These are phyloP conservation scores for Crotalus horridus DNA, from an alignment of 2,113 vertebrate genomes.

Conservation along the genomic window DNA sequence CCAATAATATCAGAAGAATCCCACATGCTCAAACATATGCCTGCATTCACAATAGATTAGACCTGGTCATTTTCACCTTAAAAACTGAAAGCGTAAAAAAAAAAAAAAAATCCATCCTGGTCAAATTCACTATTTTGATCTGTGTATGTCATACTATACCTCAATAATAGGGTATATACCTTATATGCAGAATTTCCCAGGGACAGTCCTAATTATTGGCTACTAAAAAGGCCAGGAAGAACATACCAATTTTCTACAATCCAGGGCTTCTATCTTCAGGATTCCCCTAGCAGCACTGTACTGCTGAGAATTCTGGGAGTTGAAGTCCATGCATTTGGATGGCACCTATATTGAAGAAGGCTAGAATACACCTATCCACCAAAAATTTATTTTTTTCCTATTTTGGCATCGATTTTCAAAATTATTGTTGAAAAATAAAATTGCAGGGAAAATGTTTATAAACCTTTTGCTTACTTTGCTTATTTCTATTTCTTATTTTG, in stretches of 20 bases:
- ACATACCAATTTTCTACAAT: background rate
- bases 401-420: background rate
- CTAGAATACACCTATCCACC: background rate
- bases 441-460: background rate
- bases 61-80: background rate
- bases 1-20: constrained; percentile 2
- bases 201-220: background rate
- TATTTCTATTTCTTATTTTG: background rate
- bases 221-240: background rate
- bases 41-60: background rate
- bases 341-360: background rate
- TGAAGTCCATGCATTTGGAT: background rate
- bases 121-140: background rate
- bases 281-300: background rate
- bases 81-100: background rate
- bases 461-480: background rate
- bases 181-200: background rate
- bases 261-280: background rate
- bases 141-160: background rate
- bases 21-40: background rate
- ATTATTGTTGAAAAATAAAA: background rate
- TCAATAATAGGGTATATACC: background rate
- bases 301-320: background rate
- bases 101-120: background rate
- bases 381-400: background rate